Conservation (phyloP, 2,113 vertebrate genomes). For the Ameiurus melas region DNA sequence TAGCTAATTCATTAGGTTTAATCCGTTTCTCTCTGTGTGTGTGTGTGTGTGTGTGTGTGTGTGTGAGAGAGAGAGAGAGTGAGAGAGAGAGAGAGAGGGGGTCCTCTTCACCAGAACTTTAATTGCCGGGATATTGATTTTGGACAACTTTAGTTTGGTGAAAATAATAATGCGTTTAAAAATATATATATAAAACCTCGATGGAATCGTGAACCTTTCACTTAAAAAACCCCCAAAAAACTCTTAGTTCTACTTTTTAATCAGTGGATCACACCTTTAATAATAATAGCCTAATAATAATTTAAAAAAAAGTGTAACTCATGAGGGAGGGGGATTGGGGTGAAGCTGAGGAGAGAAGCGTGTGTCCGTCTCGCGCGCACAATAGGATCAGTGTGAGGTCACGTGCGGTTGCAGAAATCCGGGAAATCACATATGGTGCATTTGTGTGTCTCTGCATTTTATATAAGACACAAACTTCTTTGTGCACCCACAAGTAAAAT, state of each 20-base stretch:
- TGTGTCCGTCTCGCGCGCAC: conserved; percentile 61
- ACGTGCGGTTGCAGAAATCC: conserved; percentile 69
- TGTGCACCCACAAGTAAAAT: neutral
- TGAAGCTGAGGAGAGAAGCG: conserved; percentile 16
- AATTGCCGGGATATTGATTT: neutral
- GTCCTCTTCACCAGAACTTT: neutral
- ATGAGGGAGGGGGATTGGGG: neutral
- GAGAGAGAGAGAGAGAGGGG: neutral
- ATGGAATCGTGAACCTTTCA: neutral
- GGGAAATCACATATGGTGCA: conserved; percentile 52
- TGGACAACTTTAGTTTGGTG: neutral
- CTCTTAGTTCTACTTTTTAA: neutral
- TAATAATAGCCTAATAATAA: neutral
- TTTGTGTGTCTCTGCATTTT: conserved; percentile 61
- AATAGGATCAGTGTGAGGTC: conserved; percentile 76
- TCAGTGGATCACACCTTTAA: neutral
- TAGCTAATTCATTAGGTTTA: conserved; percentile 23
- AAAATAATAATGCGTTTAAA: neutral
- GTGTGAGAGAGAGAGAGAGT: too few species aligned
- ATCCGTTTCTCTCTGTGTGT: neutral
- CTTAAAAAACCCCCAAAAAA: too few species aligned
- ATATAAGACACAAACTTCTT: conserved; percentile 32
- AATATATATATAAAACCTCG: neutral
- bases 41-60: neutral
- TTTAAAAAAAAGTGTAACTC: neutral